A percentile compares a stretch with the other conserved stretches of the same genome.
phyloP scores from a whole-genome alignment of 2,888 invertebrate species.

The Drosophila robusta region DNA sequence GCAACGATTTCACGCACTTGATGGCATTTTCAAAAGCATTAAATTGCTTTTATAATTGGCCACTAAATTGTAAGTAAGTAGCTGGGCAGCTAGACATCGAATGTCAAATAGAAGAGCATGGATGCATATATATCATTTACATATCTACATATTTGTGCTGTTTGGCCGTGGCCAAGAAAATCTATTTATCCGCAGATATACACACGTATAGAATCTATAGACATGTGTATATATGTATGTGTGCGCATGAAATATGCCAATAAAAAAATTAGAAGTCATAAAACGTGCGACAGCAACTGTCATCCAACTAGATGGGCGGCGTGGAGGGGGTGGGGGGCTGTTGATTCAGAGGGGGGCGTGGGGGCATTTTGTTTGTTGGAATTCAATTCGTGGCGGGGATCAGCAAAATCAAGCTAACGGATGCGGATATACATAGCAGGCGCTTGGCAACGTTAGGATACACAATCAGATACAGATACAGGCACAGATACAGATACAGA shows the following conservation, averaged over 20 bases:
- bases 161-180: slow-evolving; percentile 63
- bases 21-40: slow-evolving; percentile 21
- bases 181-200: slow-evolving; percentile 20
- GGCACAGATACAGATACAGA: slow-evolving; percentile 2
- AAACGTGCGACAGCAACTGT: slow-evolving; percentile 45
- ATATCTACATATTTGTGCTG: neutral
- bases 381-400: slow-evolving; percentile 8
- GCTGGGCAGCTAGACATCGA: slow-evolving; percentile 17
- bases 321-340: too few relatives aligned
- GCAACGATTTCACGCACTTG: slow-evolving; percentile 22
- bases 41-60: slow-evolving; percentile 42
- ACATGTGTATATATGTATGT: neutral
- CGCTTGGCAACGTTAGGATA: neutral
- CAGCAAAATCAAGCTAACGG: slow-evolving; percentile 35
- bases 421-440: slow-evolving; percentile 22
- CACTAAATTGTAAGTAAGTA: slow-evolving; percentile 19
- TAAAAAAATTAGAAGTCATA: slow-evolving; percentile 49
- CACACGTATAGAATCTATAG: slow-evolving; percentile 11
- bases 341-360: neutral
- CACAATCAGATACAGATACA: slow-evolving; percentile 7
- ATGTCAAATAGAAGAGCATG: slow-evolving; percentile 54
- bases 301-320: slow-evolving; percentile 6
- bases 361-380: too few relatives aligned
- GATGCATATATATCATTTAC: neutral
- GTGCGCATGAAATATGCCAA: slow-evolving; percentile 47